Evolutionary conservation across 2,888 invertebrate species (phyloP), one percentile per base, ranked within the genome.

Genomic region (Drosophila percnosoma): DNA sequence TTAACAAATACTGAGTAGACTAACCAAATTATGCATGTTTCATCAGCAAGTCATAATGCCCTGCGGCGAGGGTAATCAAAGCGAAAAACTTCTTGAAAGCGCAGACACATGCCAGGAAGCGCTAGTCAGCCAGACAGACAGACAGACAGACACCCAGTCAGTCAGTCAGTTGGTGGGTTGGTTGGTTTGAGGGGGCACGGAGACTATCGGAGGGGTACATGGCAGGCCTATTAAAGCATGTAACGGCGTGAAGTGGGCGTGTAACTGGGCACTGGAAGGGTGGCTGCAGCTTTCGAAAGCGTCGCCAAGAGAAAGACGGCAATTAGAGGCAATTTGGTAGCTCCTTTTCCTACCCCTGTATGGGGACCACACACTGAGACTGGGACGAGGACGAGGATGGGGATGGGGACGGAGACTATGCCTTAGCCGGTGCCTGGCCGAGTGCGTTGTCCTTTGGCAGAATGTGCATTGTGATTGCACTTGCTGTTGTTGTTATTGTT

Each of bases 291-390:
- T 70, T 74, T 67, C 21, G 42, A 63, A 73, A 66, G 72, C 65
- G 66, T 66, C 58, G 73, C 73, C 38, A 54, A 65, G 81, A 69
- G 75, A 82, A 76, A 76, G 80, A 72, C 84, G 80, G 77, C 89
- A 87, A 87, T 88, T 87, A 89, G 87, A 88, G 84, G 89, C 83
- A 85, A 87, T 88, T 87, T 87, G 84, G 80, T 63, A 58, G 73
- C 68, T 66, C 66, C 15, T 8, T 38, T 64, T 55, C 34, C 59
- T 36, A 55, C 40, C 55, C 33, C 38, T 48, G 34, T n/a, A 45
- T 15, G n/a, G 49, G 48, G 42, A 61, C 63, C 54, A 64, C 66
- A 68, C 51, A 42, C 65, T 63, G 63, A 15, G 57, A 24, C 48
- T 21, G 24, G 13, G 33, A 15, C 29, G 18, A 6, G 42, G 11